phyloP scores from a whole-genome alignment of 2,797 vertebrate species.

The Helarctos malayanus region DNA sequence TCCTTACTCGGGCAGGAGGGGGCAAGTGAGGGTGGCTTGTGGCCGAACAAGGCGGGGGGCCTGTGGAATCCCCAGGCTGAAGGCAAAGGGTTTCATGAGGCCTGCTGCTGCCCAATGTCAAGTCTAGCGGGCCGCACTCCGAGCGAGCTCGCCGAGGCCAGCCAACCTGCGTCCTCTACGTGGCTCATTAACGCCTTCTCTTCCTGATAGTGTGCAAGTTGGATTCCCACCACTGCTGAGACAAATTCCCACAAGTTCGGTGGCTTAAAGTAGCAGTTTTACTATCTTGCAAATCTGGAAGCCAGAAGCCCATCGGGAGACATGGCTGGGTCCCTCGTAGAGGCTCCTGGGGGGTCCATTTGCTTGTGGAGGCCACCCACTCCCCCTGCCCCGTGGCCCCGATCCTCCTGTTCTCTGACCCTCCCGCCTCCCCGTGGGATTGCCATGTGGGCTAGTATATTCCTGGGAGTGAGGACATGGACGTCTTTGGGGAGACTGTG shows the following conservation, averaged over 20 bases:
- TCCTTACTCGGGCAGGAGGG: neutral
- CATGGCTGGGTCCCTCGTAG: neutral
- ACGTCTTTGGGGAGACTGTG: neutral
- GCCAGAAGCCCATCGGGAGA: neutral
- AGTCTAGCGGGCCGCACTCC: neutral
- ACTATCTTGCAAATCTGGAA: neutral
- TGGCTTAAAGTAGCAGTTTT: no score
- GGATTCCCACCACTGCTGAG: no score
- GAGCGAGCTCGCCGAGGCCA: fast-evolving
- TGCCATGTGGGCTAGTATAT: fast-evolving
- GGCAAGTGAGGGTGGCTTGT: neutral
- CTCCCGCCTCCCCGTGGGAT: fast-evolving
- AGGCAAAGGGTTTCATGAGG: neutral
- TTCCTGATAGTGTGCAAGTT: fast-evolving
- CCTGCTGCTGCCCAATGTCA: fast-evolving
- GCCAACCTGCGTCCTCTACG: fast-evolving
- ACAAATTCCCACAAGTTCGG: neutral
- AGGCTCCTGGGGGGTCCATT: fast-evolving
- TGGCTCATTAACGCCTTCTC: no score
- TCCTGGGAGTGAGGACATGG: fast-evolving
- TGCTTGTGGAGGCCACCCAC: neutral
- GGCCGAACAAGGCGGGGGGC: neutral
- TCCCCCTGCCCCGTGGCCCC: fast-evolving
- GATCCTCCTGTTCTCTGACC: fast-evolving
- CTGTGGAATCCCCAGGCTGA: neutral